Percentiles rank a stretch among this genome's conserved stretches.
Conservation (phyloP, 2,797 vertebrate genomes). For the Tamandua tetradactyla region DNA sequence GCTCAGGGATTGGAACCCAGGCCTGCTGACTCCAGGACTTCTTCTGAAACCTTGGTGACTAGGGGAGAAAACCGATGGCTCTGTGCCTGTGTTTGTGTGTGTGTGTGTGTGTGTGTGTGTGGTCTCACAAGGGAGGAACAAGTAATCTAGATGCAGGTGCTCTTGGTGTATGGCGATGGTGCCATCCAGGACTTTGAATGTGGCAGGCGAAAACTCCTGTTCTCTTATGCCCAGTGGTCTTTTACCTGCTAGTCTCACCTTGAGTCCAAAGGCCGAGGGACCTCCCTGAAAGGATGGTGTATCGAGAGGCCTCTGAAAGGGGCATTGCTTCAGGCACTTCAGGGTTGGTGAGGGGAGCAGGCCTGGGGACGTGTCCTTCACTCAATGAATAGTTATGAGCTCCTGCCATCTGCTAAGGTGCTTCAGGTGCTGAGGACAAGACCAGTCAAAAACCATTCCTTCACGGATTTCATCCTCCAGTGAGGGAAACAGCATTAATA, state of each 20-base stretch:
- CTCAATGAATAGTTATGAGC: background rate
- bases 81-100: background rate
- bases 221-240: background rate
- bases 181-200: background rate
- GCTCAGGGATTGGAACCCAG: background rate
- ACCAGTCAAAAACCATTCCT: background rate
- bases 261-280: background rate
- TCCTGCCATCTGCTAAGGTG: background rate
- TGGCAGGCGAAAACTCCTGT: background rate
- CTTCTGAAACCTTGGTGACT: background rate
- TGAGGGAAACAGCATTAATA: background rate
- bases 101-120: background rate
- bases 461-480: background rate
- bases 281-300: background rate
- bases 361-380: background rate
- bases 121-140: background rate
- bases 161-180: background rate
- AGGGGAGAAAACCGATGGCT: background rate
- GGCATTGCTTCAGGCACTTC: fast-evolving
- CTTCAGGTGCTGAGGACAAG: background rate
- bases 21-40: background rate
- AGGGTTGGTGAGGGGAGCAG: background rate
- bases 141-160: background rate
- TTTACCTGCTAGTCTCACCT: background rate
- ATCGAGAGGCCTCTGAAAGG: background rate